Conservation (phyloP, 92 coral and sea anemone species). For the Palythoa grandis region DNA sequence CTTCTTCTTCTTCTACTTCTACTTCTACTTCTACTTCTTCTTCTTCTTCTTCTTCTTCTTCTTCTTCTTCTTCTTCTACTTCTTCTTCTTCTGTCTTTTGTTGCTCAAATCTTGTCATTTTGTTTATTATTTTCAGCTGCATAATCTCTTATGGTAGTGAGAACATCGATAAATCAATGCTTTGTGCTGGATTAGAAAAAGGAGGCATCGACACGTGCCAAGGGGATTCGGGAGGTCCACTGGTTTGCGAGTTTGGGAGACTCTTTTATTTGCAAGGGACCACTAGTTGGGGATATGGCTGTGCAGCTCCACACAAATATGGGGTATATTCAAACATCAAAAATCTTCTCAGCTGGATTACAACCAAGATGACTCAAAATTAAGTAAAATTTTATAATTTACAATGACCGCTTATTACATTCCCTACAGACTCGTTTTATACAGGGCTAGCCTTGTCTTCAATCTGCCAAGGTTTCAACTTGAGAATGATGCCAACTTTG, state of each 20-base stretch:
- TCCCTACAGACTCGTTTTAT: too few species aligned
- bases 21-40: too few species aligned
- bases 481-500: too few species aligned
- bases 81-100: too few species aligned
- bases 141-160: background rate
- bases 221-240: constrained; percentile 17
- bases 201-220: constrained; percentile 12
- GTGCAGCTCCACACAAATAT: background rate
- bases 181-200: constrained; percentile 13
- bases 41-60: too few species aligned
- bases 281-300: constrained; percentile 20
- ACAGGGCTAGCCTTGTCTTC: too few species aligned
- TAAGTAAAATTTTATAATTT: background rate
- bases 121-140: background rate
- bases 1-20: too few species aligned
- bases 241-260: constrained; percentile 24
- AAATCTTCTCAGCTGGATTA: background rate
- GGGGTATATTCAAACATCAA: constrained; percentile 10
- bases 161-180: background rate
- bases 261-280: constrained; percentile 6
- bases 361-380: background rate
- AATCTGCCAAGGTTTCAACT: too few species aligned
- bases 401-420: too few species aligned
- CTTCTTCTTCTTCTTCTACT: too few species aligned
- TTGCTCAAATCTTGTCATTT: too few species aligned